Evolutionary conservation across 2,113 vertebrate genomes (phyloP).

Genomic region (Istiophorus platypterus): DNA sequence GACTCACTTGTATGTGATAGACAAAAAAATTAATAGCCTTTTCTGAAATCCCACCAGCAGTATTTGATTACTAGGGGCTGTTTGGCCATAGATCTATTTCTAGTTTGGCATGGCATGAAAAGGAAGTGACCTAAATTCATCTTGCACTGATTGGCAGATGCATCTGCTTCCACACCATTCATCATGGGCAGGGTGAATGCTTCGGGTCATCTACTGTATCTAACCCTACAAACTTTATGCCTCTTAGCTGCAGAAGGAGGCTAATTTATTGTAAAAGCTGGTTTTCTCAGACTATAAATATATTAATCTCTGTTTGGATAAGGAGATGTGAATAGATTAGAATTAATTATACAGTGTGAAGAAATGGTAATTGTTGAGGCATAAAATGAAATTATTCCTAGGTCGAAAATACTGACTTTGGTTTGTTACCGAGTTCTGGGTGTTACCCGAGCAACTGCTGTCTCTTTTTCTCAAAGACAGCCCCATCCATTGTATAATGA

Average conservation of each 20-base stretch:
- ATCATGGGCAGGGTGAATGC: slow-evolving; percentile 23
- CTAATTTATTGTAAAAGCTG: not conserved
- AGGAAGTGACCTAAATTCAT: slow-evolving; percentile 76
- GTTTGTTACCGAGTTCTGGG: slow-evolving; percentile 5
- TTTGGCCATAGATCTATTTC: slow-evolving; percentile 46
- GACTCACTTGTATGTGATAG: not conserved
- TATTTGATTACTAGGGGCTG: slow-evolving; percentile 61
- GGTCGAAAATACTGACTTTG: not conserved
- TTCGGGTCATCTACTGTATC: slow-evolving; percentile 5
- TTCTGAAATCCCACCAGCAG: slow-evolving; percentile 48
- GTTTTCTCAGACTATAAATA: not conserved
- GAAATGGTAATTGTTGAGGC: not conserved
- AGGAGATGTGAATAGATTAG: not conserved
- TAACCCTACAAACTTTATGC: not conserved
- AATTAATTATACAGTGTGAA: not conserved
- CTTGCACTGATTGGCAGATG: slow-evolving; percentile 74
- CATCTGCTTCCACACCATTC: slow-evolving; percentile 63
- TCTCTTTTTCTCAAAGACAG: slow-evolving; percentile 41
- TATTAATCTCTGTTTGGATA: not conserved
- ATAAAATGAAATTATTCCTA: not conserved
- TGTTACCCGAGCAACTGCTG: slow-evolving; percentile 12
- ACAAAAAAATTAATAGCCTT: slow-evolving; percentile 35
- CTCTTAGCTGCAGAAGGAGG: not conserved
- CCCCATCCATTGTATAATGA: slow-evolving; percentile 34
- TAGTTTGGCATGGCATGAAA: slow-evolving; percentile 61